Percentiles rank a stretch among this genome's conserved stretches.
Conservation (phyloP, 2,797 vertebrate species). For the Sphaeramia orbicularis region DNA sequence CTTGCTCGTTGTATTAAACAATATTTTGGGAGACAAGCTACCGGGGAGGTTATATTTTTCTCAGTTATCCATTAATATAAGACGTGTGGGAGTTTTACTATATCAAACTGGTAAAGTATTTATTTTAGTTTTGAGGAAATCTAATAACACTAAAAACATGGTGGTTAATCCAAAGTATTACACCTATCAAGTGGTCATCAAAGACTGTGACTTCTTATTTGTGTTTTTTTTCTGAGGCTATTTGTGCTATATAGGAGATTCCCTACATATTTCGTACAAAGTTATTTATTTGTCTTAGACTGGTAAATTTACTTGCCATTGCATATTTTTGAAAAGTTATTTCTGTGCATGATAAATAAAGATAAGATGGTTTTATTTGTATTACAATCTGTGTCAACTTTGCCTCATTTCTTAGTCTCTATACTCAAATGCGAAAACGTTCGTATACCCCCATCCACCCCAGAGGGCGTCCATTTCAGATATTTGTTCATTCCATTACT, state of each 20-base stretch:
- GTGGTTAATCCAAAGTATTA: conserved; percentile 18
- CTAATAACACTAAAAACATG: conserved; percentile 5
- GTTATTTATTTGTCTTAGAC: conserved; percentile 71
- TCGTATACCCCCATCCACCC: too few species aligned
- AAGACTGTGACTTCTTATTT: conserved; percentile 27
- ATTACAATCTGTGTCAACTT: conserved; percentile 13
- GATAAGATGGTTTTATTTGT: conserved; percentile 52
- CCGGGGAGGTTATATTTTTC: not conserved
- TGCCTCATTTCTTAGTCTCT: not conserved
- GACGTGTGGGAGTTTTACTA: conserved; percentile 19
- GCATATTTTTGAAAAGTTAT: conserved; percentile 68
- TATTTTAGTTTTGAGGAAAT: conserved; percentile 13
- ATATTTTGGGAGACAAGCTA: conserved; percentile 14
- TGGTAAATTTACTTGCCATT: conserved; percentile 54
- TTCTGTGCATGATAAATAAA: conserved; percentile 75
- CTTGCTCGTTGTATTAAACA: not conserved
- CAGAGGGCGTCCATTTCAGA: too few species aligned
- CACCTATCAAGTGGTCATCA: conserved; percentile 15
- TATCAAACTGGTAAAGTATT: conserved; percentile 4
- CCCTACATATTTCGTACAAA: conserved; percentile 55
- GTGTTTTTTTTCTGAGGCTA: conserved; percentile 35
- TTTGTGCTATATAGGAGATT: conserved; percentile 24
- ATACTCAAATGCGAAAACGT: too few species aligned
- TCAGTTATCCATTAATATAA: conserved; percentile 9
- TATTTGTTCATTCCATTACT: too few species aligned